phyloP scores from a whole-genome alignment of 2,113 vertebrate genomes.

The Nannobrachium achirus region DNA sequence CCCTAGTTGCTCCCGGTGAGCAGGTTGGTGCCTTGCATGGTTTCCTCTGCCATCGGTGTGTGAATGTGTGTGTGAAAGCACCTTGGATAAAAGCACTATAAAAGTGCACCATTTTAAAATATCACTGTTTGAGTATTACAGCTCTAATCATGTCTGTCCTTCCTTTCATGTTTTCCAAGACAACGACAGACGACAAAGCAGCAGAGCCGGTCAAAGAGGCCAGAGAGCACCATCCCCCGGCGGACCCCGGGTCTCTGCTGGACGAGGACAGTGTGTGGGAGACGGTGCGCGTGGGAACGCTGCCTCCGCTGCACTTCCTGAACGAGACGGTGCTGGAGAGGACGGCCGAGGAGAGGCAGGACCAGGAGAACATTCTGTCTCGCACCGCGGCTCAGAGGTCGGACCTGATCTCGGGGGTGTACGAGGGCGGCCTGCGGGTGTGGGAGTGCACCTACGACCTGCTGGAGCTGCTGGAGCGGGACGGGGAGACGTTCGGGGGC shows the following conservation, averaged over 20 bases:
- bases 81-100: background rate
- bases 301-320: constrained; percentile 77
- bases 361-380: constrained; percentile 82
- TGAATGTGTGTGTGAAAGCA: no score
- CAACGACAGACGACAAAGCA: constrained; percentile 13
- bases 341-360: constrained; percentile 70
- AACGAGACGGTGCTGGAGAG: constrained; percentile 81
- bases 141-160: background rate
- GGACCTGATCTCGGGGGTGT: constrained; percentile 93
- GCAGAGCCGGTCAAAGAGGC: constrained; percentile 65
- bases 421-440: constrained; percentile 95
- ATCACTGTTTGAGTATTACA: background rate
- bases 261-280: constrained; percentile 71
- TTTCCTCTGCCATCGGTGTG: no score
- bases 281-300: constrained; percentile 70
- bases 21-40: no score
- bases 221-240: constrained; percentile 63
- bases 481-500: constrained; percentile 78
- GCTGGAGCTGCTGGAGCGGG: constrained; percentile 80
- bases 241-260: constrained; percentile 56
- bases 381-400: constrained; percentile 82
- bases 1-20: no score
- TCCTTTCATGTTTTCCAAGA: constrained; percentile 59
- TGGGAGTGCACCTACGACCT: constrained; percentile 98
- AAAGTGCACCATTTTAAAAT: background rate